These are phyloP conservation scores for Anguilla megastoma DNA, from an alignment of 2,797 vertebrate species.

Conservation along the genomic window DNA sequence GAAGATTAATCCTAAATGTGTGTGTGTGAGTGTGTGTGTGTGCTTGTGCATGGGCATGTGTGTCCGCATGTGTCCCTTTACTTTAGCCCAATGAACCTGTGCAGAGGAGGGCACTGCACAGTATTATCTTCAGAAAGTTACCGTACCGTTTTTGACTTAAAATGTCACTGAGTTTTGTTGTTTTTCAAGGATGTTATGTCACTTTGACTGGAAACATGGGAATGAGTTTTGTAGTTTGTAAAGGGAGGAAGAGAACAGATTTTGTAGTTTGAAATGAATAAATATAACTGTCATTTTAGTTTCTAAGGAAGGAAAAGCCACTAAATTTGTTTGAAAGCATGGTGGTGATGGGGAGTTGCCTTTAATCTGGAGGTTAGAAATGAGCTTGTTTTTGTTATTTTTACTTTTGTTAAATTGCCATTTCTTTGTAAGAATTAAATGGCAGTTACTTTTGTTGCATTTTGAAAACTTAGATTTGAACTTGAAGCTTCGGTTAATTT, in stretches of 20 bases:
- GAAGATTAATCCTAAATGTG: not conserved
- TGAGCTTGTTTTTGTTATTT: not conserved
- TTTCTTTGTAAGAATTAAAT: not conserved
- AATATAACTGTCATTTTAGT: not conserved
- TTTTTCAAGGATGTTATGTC: not conserved
- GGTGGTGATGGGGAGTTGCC: not conserved
- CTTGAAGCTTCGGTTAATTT: not conserved
- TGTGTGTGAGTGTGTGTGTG: not conserved
- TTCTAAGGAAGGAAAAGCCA: not conserved
- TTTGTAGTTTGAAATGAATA: not conserved
- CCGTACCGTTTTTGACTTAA: not conserved
- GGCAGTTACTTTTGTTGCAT: not conserved
- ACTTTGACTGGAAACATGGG: not conserved
- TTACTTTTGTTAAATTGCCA: not conserved
- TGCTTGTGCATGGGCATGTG: not conserved
- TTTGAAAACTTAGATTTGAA: not conserved
- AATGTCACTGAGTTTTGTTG: not conserved
- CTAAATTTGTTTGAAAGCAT: not conserved
- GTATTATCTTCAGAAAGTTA: constrained; percentile 4
- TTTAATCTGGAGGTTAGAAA: not conserved
- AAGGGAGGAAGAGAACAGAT: not conserved
- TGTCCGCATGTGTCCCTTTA: not conserved
- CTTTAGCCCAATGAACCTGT: not conserved
- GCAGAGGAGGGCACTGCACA: not conserved
- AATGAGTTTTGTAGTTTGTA: not conserved